Conservation (phyloP, 2,888 invertebrate genomes). For the Melanotus villosus region DNA sequence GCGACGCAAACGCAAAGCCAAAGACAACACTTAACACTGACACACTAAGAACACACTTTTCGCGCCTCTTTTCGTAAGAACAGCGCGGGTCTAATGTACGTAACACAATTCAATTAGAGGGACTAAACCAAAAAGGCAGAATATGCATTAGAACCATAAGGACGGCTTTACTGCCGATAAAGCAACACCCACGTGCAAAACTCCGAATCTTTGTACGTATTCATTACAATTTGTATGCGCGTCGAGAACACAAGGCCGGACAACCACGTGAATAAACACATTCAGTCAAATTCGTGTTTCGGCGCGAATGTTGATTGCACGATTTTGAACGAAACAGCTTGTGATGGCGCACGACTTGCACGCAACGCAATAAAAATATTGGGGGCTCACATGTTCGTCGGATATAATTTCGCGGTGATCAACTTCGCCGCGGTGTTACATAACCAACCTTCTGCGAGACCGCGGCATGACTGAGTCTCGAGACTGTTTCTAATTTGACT, state of each 20-base stretch:
- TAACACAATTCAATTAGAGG: neutral
- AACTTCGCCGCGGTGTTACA: conserved; percentile 15
- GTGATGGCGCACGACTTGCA: conserved; percentile 35
- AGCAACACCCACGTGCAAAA: conserved; percentile 39
- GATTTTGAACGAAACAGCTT: conserved; percentile 32
- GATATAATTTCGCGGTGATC: conserved; percentile 21
- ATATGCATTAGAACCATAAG: conserved; percentile 9
- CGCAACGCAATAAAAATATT: conserved; percentile 35
- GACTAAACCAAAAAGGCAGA: neutral
- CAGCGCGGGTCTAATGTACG: neutral
- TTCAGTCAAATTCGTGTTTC: conserved; percentile 46
- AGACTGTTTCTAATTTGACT: conserved; percentile 49
- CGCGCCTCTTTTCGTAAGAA: neutral
- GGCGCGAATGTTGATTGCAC: conserved; percentile 40
- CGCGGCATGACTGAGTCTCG: conserved; percentile 49
- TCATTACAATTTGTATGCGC: conserved; percentile 39
- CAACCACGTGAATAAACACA: conserved; percentile 48
- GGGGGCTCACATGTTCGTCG: conserved; percentile 8
- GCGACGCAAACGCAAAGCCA: conserved; percentile 4
- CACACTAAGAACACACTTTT: neutral
- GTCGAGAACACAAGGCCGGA: conserved; percentile 48
- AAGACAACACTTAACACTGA: neutral
- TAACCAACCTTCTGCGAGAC: conserved; percentile 46
- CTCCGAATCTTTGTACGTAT: conserved; percentile 33
- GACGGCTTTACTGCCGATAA: conserved; percentile 20